These are phyloP conservation scores for Mesaphorura yosii DNA, from an alignment of 1,140 invertebrate species.

Conservation along the genomic window DNA sequence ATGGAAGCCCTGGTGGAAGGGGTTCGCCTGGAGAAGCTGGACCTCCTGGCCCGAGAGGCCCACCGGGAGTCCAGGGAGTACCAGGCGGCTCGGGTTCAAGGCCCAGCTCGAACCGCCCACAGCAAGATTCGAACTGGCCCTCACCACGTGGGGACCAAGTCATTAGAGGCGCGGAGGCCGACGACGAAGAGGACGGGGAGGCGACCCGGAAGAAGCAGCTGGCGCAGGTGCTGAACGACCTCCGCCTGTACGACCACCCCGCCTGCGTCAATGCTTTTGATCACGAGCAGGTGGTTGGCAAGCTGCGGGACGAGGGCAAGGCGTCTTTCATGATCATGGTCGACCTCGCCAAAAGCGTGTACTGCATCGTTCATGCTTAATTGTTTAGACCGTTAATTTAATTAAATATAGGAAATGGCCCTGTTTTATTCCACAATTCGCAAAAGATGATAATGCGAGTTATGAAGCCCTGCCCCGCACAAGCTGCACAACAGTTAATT, in stretches of 20 bases:
- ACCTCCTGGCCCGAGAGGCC: not conserved
- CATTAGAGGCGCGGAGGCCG: not conserved
- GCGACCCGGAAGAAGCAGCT: not conserved
- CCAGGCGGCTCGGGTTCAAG: not conserved
- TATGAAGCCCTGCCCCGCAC: no score
- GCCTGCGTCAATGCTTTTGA: constrained; percentile 19
- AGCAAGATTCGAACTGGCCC: not conserved
- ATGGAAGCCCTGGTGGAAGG: not conserved
- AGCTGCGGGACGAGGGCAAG: constrained; percentile 11
- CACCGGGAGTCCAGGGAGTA: not conserved
- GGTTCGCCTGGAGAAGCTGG: not conserved
- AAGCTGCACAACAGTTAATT: no score
- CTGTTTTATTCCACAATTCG: no score
- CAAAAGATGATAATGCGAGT: no score
- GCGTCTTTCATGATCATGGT: constrained; percentile 25
- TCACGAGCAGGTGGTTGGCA: constrained; percentile 12
- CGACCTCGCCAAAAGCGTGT: constrained; percentile 16
- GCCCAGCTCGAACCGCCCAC: no score
- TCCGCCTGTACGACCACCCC: constrained; percentile 16
- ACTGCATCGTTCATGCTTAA: constrained; percentile 23
- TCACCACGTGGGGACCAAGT: not conserved
- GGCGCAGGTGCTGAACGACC: constrained; percentile 10
- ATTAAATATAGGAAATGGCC: no score
- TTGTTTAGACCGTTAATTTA: no score
- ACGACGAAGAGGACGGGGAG: constrained; percentile 5